Percentiles rank a stretch among this genome's conserved stretches.
Evolutionary conservation across 1,140 invertebrate species (phyloP).

Genomic region (Cataglyphis hispanica): DNA sequence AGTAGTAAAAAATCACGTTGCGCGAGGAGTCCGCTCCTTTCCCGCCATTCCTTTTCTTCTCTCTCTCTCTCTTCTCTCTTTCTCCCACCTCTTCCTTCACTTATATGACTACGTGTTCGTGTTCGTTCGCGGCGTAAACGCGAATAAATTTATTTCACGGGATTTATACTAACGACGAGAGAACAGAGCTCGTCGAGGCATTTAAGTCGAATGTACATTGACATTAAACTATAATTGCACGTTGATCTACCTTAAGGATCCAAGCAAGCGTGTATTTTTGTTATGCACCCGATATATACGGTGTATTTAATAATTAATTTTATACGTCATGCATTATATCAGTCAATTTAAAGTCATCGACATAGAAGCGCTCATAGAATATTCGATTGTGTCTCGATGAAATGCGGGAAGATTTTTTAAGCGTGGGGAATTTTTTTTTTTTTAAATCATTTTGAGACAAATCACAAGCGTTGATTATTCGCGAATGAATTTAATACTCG

Average conservation of each 20-base stretch:
- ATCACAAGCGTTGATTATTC: not conserved
- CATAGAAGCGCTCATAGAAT: not conserved
- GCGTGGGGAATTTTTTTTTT: not conserved
- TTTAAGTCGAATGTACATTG: slow-evolving; percentile 64
- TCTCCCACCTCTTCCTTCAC: not conserved
- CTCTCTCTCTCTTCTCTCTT: too few relatives aligned
- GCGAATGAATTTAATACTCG: not conserved
- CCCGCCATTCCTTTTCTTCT: slow-evolving; percentile 11
- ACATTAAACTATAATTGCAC: slow-evolving; percentile 60
- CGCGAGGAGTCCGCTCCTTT: slow-evolving; percentile 61
- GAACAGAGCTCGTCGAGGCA: slow-evolving; percentile 46
- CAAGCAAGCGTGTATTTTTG: not conserved
- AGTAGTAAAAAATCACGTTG: slow-evolving; percentile 68
- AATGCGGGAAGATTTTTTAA: not conserved
- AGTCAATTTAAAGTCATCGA: not conserved
- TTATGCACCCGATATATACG: slow-evolving; percentile 1
- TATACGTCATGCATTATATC: not conserved
- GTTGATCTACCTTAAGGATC: slow-evolving; percentile 5
- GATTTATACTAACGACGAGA: slow-evolving; percentile 63
- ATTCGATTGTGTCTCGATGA: not conserved
- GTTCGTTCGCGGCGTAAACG: slow-evolving; percentile 25
- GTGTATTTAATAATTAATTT: too few relatives aligned
- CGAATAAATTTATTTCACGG: slow-evolving; percentile 65
- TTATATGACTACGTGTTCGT: not conserved
- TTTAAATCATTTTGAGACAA: not conserved